These are phyloP conservation scores for Steinernema carpocapsae DNA, from an alignment of 2,888 invertebrate species.

Conservation along the genomic window DNA sequence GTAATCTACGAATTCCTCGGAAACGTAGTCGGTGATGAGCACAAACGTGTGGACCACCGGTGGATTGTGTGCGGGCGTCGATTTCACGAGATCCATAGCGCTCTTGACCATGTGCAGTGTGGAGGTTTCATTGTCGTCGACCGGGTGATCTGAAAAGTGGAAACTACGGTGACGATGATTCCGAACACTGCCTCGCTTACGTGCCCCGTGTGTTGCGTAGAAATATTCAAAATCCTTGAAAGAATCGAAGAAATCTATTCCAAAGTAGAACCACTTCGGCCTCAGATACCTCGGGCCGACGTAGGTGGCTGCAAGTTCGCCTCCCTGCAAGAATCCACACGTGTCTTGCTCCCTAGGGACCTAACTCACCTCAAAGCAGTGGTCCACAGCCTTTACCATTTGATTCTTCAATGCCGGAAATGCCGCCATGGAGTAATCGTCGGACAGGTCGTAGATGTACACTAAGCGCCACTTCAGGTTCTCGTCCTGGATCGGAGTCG, in stretches of 20 bases:
- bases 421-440: conserved; percentile 3
- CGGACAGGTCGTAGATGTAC: conserved; percentile 40
- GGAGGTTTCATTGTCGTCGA: neutral
- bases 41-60: neutral
- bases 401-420: conserved; percentile 11
- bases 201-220: neutral
- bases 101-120: neutral
- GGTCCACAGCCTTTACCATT: conserved; percentile 14
- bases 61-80: neutral
- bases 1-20: neutral
- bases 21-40: conserved; percentile 21
- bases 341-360: too few species aligned
- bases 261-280: conserved; percentile 1
- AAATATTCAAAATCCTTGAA: neutral
- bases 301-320: neutral
- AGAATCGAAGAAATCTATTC: neutral
- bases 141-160: conserved; percentile 3
- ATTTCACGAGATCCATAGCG: neutral
- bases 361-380: neutral
- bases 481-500: neutral
- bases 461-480: conserved; percentile 31
- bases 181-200: neutral
- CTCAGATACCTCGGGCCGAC: neutral
- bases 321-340: neutral
- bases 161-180: neutral